Evolutionary conservation across 92 coral and sea anemone species (phyloP), one percentile per base, ranked within the genome.

Genomic region (Virgularia gustaviana): DNA sequence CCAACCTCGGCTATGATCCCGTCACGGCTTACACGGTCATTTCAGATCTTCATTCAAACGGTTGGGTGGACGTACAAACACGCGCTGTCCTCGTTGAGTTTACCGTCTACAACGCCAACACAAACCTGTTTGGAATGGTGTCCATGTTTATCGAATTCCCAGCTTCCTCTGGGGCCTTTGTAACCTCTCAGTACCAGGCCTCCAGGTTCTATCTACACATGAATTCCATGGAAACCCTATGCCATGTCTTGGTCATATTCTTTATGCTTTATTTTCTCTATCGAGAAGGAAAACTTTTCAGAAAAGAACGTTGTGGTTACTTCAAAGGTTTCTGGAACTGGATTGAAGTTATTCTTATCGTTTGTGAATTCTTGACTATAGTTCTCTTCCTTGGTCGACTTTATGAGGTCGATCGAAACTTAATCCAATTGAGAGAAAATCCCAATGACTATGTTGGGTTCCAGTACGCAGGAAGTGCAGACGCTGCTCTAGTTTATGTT

Each of bases 291-390:
- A 85, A 79, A 42, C 87, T 86, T 51, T 66, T 91, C 31, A 56
- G 83, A 53, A 83, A 78, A 44, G 74, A 77, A 23, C 56, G 85
- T 19, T 89, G 96, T 30, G 49, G 79, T 2, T 91, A 89, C 78
- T 91, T 91, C 35, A 51, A 77, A 22, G 71, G 82, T 25, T 91
- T 91, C 75, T 91, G 97, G 97, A 91, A 86, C 83, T 91, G 97
- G 97, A 76, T 86, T 83, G 84, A 91, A 62, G 28, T 87, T n/a
- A 55, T 91, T 9, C 97, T 86, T 47, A 73, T 89, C 1, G 34
- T 91, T 18, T 67, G 82, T 31, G 84, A 90, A n/a, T 75, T 72
- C 23, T 51, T 78, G 36, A 85, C 96, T 0, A 71, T 89, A 0
- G 84, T 70, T 3, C 55, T 91, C 56, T 91, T 91, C 76, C 90